Evolutionary conservation across 2,113 vertebrate species (phyloP).

Genomic region (Syrmaticus mikado): DNA sequence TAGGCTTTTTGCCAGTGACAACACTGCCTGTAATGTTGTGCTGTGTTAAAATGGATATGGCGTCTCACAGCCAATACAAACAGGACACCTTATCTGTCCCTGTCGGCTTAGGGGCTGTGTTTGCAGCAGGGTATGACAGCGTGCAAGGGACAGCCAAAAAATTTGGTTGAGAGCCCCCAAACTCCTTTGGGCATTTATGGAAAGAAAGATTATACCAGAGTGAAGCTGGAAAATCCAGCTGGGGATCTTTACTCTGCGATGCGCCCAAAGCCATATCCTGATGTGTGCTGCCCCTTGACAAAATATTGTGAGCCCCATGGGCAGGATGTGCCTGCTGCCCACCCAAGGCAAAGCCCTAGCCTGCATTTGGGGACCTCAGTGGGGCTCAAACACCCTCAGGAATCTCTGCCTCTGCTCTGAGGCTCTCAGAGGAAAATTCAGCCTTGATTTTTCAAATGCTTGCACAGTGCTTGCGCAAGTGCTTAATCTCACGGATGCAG

Average conservation of each 20-base stretch:
- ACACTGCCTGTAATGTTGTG: slow-evolving; percentile 28
- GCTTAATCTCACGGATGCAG: not conserved
- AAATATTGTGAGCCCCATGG: too few relatives aligned
- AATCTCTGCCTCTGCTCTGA: not conserved
- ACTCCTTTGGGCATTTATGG: not conserved
- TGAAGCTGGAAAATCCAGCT: not conserved
- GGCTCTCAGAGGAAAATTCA: not conserved
- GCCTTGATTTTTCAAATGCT: not conserved
- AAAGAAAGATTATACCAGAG: not conserved
- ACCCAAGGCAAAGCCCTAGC: not conserved
- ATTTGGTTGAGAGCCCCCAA: not conserved
- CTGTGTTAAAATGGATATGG: not conserved
- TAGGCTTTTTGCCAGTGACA: slow-evolving; percentile 49
- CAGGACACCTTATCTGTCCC: slow-evolving; percentile 60
- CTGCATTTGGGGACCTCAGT: too few relatives aligned
- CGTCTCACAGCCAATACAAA: slow-evolving; percentile 46
- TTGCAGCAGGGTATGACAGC: slow-evolving; percentile 27
- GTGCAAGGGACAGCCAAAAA: not conserved
- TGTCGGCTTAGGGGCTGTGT: slow-evolving; percentile 33
- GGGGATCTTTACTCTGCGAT: not conserved
- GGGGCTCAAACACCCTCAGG: not conserved
- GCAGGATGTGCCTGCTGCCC: not conserved
- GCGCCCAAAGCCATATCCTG: not conserved
- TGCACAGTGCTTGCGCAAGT: not conserved
- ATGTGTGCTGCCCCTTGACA: accelerated